Evolutionary conservation across 2,888 invertebrate genomes (phyloP).

Genomic region (Nomada fabriciana): DNA sequence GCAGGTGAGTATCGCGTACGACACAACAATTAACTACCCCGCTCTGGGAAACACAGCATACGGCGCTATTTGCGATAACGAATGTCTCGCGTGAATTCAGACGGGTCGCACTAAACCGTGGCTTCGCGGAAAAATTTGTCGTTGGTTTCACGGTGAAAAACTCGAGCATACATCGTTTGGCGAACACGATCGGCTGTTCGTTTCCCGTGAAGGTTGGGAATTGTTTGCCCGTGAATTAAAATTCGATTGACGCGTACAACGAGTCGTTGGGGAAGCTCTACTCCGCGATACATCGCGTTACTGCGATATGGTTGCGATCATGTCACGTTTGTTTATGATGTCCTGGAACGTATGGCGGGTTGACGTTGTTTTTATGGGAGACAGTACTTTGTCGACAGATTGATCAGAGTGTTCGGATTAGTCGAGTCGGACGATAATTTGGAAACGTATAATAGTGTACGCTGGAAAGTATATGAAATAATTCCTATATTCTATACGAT

Average conservation of each 20-base stretch:
- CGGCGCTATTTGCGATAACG: conserved; percentile 48
- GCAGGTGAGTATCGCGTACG: conserved; percentile 48
- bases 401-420: too few relatives aligned
- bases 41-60: conserved; percentile 32
- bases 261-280: background rate
- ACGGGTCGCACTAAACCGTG: background rate
- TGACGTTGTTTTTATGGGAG: too few relatives aligned
- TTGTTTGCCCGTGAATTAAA: conserved; percentile 24
- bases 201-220: background rate
- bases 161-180: background rate
- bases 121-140: conserved; percentile 15
- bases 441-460: too few relatives aligned
- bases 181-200: background rate
- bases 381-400: too few relatives aligned
- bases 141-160: conserved; percentile 2
- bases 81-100: conserved; percentile 18
- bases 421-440: too few relatives aligned
- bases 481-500: too few relatives aligned
- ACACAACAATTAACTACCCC: conserved; percentile 27
- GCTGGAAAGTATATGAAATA: too few relatives aligned
- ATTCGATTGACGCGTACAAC: conserved; percentile 13
- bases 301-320: background rate
- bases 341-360: too few relatives aligned
- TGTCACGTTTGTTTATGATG: conserved; percentile 4
- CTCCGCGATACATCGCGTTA: background rate